Evolutionary conservation across 1,140 invertebrate genomes (phyloP).

Genomic region (Lordiphosa collinella): DNA sequence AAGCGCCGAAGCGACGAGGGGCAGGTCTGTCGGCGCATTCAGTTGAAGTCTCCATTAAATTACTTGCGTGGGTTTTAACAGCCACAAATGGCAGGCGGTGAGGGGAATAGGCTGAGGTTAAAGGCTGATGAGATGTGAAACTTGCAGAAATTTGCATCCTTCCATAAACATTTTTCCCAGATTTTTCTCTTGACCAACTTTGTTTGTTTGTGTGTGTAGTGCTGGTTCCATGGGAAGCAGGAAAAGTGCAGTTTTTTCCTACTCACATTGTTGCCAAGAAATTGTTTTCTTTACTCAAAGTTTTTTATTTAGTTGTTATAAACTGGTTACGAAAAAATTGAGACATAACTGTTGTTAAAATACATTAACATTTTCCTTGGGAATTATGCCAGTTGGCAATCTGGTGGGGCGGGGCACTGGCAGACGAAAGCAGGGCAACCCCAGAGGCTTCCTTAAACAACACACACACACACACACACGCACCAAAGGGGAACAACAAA

Average conservation of each 20-base stretch:
- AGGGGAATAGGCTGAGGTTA: not conserved
- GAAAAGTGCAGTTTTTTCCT: constrained; percentile 41
- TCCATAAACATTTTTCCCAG: constrained; percentile 14
- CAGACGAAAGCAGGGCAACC: not conserved
- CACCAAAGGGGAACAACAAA: too few species aligned
- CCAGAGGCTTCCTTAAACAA: too few species aligned
- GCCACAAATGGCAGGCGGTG: not conserved
- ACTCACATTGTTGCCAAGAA: constrained; percentile 7
- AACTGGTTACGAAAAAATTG: constrained; percentile 44
- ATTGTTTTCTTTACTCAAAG: constrained; percentile 16
- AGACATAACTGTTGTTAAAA: constrained; percentile 50
- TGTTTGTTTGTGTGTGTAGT: not conserved
- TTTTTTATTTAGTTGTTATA: constrained; percentile 20
- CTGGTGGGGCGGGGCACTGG: not conserved
- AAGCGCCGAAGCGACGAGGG: constrained; percentile 34
- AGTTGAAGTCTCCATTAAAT: constrained; percentile 41
- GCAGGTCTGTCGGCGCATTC: constrained; percentile 15
- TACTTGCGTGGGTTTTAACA: constrained; percentile 17
- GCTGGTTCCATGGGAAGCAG: constrained; percentile 28
- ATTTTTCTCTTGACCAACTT: constrained; percentile 52
- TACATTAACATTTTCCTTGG: constrained; percentile 55
- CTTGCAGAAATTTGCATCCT: constrained; percentile 12
- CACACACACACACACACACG: too few species aligned
- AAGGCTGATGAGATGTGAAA: constrained; percentile 17
- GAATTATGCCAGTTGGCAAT: constrained; percentile 47